These are phyloP conservation scores for Pterostichus niger DNA, from an alignment of 2,888 invertebrate species.

Conservation along the genomic window DNA sequence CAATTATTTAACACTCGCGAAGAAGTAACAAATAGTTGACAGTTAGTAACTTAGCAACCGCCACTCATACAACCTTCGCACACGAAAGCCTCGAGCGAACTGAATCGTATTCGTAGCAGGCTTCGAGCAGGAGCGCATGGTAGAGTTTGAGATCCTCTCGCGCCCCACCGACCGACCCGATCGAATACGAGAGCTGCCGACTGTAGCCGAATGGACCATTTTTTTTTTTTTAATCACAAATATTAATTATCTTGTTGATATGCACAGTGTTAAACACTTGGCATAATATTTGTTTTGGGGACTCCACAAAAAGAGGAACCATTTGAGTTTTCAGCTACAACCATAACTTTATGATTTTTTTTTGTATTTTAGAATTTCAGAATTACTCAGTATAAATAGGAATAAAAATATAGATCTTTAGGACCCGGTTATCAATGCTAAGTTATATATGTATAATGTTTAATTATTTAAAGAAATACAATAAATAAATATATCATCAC, in stretches of 20 bases:
- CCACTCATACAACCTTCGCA: background rate
- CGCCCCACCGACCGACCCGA: background rate
- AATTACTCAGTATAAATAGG: no score
- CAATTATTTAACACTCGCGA: slow-evolving; percentile 31
- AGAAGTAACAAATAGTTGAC: slow-evolving; percentile 14
- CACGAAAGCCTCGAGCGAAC: slow-evolving; percentile 22
- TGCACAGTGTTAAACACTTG: slow-evolving; percentile 60
- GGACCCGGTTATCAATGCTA: no score
- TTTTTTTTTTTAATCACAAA: slow-evolving; percentile 46
- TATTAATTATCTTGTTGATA: slow-evolving; percentile 64
- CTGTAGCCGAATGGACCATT: slow-evolving; percentile 45
- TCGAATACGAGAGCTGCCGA: slow-evolving; percentile 16
- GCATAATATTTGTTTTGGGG: slow-evolving; percentile 59
- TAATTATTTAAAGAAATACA: no score
- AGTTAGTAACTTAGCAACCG: slow-evolving; percentile 6
- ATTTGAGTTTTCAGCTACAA: slow-evolving; percentile 6
- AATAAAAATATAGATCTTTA: no score
- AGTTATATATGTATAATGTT: no score
- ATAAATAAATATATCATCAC: no score
- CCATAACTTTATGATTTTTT: slow-evolving; percentile 8
- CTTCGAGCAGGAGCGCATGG: slow-evolving; percentile 1
- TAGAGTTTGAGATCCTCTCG: slow-evolving; percentile 22
- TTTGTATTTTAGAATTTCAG: no score
- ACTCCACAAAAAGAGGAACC: slow-evolving; percentile 23
- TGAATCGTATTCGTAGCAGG: slow-evolving; percentile 1